Evolutionary conservation across 2,797 vertebrate genomes (phyloP).

Genomic region (Hylomyscus alleni): DNA sequence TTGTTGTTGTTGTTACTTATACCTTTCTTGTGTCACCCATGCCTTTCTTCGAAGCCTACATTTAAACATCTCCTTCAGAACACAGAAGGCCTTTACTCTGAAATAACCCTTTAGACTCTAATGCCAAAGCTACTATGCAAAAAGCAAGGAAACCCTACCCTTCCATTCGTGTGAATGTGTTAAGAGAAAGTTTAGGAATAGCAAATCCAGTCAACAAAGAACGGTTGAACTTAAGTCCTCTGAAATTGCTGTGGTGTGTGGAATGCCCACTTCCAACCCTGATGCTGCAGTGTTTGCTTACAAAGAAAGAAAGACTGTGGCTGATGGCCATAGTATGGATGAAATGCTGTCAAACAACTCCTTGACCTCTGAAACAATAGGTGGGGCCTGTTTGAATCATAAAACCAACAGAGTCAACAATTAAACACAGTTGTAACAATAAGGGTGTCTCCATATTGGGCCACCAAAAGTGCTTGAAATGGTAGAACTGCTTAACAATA

Average conservation of each 20-base stretch:
- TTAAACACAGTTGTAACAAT: conserved; percentile 64
- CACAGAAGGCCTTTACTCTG: conserved; percentile 50
- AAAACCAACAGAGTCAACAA: conserved; percentile 79
- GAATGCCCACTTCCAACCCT: conserved; percentile 87
- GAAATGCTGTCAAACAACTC: conserved; percentile 84
- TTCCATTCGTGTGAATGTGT: conserved; percentile 70
- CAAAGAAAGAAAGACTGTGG: conserved; percentile 83
- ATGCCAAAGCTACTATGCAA: conserved; percentile 59
- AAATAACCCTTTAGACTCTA: conserved; percentile 68
- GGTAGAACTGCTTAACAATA: conserved; percentile 57
- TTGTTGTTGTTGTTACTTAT: conserved; percentile 21
- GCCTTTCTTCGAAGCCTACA: conserved; percentile 68
- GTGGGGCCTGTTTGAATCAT: conserved; percentile 83
- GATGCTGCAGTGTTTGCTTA: conserved; percentile 86
- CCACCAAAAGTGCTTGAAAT: conserved; percentile 64
- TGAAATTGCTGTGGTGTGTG: conserved; percentile 87
- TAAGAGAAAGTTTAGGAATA: conserved; percentile 83
- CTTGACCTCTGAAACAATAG: conserved; percentile 83
- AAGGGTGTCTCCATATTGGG: conserved; percentile 53
- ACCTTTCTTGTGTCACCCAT: conserved; percentile 11
- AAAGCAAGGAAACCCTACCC: conserved; percentile 78
- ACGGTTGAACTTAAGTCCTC: conserved; percentile 79
- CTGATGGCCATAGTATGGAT: conserved; percentile 82
- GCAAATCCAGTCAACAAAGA: conserved; percentile 81
- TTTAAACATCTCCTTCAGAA: conserved; percentile 73